phyloP scores from a whole-genome alignment of 2,888 invertebrate genomes.

The Allophyes oxyacanthae region DNA sequence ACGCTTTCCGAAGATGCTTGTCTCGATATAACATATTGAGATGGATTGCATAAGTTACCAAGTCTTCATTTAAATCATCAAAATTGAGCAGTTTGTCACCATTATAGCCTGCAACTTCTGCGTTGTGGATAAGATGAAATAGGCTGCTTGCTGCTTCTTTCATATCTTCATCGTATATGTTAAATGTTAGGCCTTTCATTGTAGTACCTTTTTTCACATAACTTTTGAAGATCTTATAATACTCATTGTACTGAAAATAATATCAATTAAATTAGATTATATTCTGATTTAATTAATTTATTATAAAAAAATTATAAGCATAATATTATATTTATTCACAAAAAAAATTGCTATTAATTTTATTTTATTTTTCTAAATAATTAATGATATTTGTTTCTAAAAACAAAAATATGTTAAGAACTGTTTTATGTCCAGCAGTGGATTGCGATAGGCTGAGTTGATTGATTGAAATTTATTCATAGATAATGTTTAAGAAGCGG shows the following conservation, averaged over 20 bases:
- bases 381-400: too few relatives aligned
- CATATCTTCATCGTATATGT: slow-evolving; percentile 83
- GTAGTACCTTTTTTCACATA: slow-evolving; percentile 69
- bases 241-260: slow-evolving; percentile 69
- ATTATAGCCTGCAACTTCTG: slow-evolving; percentile 70
- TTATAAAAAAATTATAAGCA: neutral
- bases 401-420: too few relatives aligned
- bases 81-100: slow-evolving; percentile 73
- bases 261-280: slow-evolving; percentile 7
- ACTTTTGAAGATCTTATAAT: slow-evolving; percentile 63
- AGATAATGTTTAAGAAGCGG: too few relatives aligned
- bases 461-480: too few relatives aligned
- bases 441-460: too few relatives aligned
- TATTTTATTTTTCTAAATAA: too few relatives aligned
- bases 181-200: slow-evolving; percentile 80
- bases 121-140: slow-evolving; percentile 79
- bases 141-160: slow-evolving; percentile 81
- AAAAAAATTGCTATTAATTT: too few relatives aligned
- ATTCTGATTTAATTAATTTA: too few relatives aligned
- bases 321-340: too few relatives aligned
- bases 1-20: slow-evolving; percentile 59
- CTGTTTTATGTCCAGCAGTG: too few relatives aligned
- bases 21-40: slow-evolving; percentile 78
- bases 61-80: slow-evolving; percentile 84
- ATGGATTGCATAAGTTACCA: slow-evolving; percentile 83